A percentile compares a stretch with the other conserved stretches of the same genome.
Evolutionary conservation across 1,140 invertebrate species (phyloP).

Genomic region (Procambarus virginalis): DNA sequence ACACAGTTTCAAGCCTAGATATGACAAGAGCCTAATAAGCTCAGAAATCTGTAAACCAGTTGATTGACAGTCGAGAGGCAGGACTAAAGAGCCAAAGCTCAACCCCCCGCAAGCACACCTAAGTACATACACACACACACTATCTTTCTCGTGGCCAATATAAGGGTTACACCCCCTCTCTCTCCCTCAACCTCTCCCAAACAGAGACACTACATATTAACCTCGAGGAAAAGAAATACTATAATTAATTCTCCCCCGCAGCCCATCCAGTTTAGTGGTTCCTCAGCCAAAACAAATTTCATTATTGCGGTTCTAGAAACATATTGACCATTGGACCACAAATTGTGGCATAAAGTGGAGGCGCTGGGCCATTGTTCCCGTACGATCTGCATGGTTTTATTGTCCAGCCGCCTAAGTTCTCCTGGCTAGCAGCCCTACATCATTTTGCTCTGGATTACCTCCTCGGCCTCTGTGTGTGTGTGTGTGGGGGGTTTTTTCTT

Average conservation of each 20-base stretch:
- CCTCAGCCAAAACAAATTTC: slow-evolving; percentile 54
- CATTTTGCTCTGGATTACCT: not conserved
- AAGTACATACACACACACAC: not conserved
- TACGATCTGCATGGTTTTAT: slow-evolving; percentile 40
- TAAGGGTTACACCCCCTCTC: too few relatives aligned
- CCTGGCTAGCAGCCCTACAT: not conserved
- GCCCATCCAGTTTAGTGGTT: slow-evolving; percentile 30
- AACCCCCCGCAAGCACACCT: too few relatives aligned
- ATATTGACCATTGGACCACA: slow-evolving; percentile 57
- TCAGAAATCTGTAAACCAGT: too few relatives aligned
- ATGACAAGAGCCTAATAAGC: too few relatives aligned
- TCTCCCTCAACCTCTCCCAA: too few relatives aligned
- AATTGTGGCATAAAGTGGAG: slow-evolving; percentile 52
- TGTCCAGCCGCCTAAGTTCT: not conserved
- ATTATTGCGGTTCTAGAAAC: slow-evolving; percentile 56
- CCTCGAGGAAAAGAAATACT: slow-evolving; percentile 11
- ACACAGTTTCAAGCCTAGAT: too few relatives aligned
- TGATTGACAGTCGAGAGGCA: too few relatives aligned
- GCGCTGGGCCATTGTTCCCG: slow-evolving; percentile 32
- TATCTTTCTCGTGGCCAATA: too few relatives aligned
- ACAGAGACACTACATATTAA: not conserved
- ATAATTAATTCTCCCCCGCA: slow-evolving; percentile 13
- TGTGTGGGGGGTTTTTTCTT: slow-evolving; percentile 15
- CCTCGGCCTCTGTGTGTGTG: not conserved
- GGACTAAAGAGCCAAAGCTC: too few relatives aligned